Percentiles rank a stretch among this genome's conserved stretches.
Conservation (phyloP, 2,888 invertebrate species). For the Brenthis daphne region DNA sequence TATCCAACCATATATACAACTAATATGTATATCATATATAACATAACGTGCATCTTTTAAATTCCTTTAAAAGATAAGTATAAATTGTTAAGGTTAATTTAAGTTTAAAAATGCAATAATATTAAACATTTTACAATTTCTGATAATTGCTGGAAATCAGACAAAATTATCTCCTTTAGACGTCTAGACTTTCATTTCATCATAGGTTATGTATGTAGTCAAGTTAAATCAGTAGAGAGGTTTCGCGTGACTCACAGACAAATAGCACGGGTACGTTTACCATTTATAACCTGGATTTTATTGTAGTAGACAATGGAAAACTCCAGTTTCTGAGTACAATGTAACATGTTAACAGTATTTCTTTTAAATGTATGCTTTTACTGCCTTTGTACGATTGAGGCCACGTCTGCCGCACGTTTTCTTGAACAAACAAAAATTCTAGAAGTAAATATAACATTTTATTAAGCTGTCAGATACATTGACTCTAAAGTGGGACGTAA, state of each 20-base stretch:
- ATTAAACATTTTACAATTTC: too few relatives aligned
- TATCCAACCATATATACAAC: too few relatives aligned
- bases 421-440: constrained; percentile 19
- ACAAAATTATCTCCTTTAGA: not conserved
- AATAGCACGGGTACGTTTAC: constrained; percentile 6
- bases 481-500: constrained; percentile 12
- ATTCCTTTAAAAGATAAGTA: too few relatives aligned
- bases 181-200: not conserved
- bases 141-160: too few relatives aligned
- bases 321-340: constrained; percentile 3
- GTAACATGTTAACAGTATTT: constrained; percentile 28
- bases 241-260: constrained; percentile 13
- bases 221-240: constrained; percentile 12
- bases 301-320: constrained; percentile 10
- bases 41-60: too few relatives aligned
- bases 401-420: constrained; percentile 22
- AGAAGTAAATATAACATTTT: constrained; percentile 6
- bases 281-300: constrained; percentile 12
- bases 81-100: too few relatives aligned
- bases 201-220: not conserved
- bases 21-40: too few relatives aligned
- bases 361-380: constrained; percentile 26
- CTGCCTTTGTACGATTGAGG: constrained; percentile 28
- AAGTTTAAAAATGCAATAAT: too few relatives aligned
- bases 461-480: constrained; percentile 26